A percentile compares a stretch with the other conserved stretches of the same genome.
Evolutionary conservation across 1,140 invertebrate species (phyloP).

Genomic region (Eumaeus atala): DNA sequence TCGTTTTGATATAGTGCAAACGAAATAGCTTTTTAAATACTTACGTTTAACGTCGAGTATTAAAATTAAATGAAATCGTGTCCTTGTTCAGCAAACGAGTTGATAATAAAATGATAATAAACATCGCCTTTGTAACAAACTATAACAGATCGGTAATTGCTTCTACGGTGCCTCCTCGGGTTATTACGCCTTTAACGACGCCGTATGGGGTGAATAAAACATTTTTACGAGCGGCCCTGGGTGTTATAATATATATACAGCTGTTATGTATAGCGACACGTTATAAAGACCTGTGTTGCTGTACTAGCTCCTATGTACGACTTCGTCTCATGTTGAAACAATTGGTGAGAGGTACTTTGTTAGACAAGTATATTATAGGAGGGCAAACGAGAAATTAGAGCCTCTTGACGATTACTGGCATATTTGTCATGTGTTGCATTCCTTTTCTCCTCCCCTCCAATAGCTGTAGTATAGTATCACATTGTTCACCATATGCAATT

Average conservation of each 20-base stretch:
- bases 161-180: conserved; percentile 69
- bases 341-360: no score
- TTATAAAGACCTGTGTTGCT: conserved; percentile 26
- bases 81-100: conserved; percentile 68
- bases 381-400: no score
- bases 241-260: conserved; percentile 48
- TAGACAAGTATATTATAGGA: no score
- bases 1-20: background rate
- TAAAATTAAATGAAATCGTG: conserved; percentile 57
- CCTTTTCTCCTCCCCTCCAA: no score
- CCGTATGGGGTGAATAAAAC: conserved; percentile 73
- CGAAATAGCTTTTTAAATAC: conserved; percentile 21
- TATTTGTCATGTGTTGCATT: no score
- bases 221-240: conserved; percentile 71
- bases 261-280: conserved; percentile 27
- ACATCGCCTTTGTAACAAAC: conserved; percentile 71
- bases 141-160: conserved; percentile 73
- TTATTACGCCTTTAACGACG: conserved; percentile 72
- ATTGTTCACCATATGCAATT: no score
- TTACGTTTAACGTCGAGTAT: background rate
- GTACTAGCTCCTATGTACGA: no score
- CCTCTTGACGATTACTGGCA: no score
- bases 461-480: no score
- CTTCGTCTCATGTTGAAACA: no score
- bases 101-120: conserved; percentile 73